Base-by-base conservation (phyloP, 92 coral and sea anemone genomes). In the Parazoanthus swiftii region DNA sequence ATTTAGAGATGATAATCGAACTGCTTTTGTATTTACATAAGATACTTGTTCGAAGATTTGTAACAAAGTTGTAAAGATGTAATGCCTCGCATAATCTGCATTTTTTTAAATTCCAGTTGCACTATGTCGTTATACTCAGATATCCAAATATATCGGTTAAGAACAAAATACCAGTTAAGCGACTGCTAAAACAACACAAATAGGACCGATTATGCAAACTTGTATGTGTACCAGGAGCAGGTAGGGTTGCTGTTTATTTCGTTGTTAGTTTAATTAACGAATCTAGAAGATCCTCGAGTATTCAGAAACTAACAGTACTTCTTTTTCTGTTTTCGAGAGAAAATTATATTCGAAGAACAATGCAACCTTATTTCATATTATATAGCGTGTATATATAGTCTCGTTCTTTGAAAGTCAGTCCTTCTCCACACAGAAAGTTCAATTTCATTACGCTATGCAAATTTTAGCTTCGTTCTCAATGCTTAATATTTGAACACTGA, bases 371-470 rank as follows among this genome's bases (percentile, higher is more conserved):
- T 63, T 4, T 63, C 70, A 63, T 63, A 20, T 18, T 29, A 29
- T 29, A 29, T 29, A 29, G 33, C 33, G 33, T 29, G 33, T 29
- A 29, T 29, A 29, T 29, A 29, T 29, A 0, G 25, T 63, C 25
- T 63, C 15, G 70, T 63, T 18, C 26, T 63, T 63, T 18, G 21
- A 63, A 23, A 63, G 70, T 63, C 20, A 18, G 8, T 63, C 70
- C 25, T 23, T 63, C 21, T 63, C 4, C 70, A 63, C 70, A 63
- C 25, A 63, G 26, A 63, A 63, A 18, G 15, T 63, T 63, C 15
- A 21, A 21, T 63, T 18, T 63, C 70, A 73, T 73, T 73, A 73
- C 37, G 77, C 77, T 5, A 73, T 73, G 77, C 77, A 73, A 73
- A 73, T 73, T 29, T 36, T 3, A 21, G 74, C 74, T 23, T 26